Percentiles rank a stretch among this genome's conserved stretches.
Conservation (phyloP, 2,113 vertebrate species). For the Pithys albifrons region DNA sequence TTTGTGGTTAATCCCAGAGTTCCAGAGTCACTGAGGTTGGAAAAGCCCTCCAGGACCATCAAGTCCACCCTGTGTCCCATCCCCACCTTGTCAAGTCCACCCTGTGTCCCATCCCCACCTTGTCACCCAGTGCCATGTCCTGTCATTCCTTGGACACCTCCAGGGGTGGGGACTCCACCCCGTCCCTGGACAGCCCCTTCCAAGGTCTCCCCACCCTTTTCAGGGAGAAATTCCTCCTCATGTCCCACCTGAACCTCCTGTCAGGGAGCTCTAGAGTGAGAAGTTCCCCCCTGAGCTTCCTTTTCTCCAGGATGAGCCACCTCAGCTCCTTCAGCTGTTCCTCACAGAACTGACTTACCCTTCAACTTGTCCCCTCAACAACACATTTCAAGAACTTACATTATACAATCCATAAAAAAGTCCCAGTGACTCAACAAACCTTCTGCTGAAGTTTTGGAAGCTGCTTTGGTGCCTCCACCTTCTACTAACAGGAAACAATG, state of each 20-base stretch:
- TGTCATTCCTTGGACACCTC: background rate
- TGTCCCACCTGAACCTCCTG: background rate
- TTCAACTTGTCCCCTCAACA: background rate
- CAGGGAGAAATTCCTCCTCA: background rate
- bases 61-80: background rate
- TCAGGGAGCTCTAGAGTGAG: no score
- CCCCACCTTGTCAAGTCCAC: no score
- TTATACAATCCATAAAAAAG: background rate
- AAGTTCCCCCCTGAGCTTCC: no score
- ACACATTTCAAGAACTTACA: background rate
- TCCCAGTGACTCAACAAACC: background rate
- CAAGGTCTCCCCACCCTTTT: background rate
- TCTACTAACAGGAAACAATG: background rate
- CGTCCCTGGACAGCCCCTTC: background rate
- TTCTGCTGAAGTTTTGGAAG: background rate
- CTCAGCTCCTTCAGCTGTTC: no score
- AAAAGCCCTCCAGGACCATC: rapidly evolving
- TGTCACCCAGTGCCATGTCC: background rate
- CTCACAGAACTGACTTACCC: no score
- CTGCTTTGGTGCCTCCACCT: background rate
- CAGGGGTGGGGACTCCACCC: rapidly evolving
- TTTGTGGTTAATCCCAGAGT: no score
- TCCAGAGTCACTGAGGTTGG: no score
- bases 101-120: rapidly evolving
- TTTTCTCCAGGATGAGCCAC: no score